phyloP scores from a whole-genome alignment of 2,888 invertebrate genomes.

The Philhelius pedissequus region DNA sequence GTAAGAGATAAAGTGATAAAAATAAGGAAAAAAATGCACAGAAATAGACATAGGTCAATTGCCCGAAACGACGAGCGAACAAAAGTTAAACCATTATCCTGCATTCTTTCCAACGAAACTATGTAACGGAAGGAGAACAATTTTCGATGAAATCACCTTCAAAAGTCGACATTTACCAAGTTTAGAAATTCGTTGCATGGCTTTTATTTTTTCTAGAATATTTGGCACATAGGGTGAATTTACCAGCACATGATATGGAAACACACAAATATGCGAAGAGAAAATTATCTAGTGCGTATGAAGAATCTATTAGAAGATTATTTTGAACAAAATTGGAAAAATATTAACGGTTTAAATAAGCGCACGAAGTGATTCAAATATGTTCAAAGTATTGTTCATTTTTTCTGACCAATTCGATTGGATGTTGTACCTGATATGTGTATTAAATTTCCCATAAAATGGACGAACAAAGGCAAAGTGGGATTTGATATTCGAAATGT shows the following conservation, averaged over 20 bases:
- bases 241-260: background rate
- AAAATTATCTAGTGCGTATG: background rate
- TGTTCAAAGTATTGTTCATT: background rate
- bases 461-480: no score
- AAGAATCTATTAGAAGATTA: background rate
- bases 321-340: background rate
- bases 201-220: background rate
- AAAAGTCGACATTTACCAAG: slow-evolving; percentile 55
- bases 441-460: no score
- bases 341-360: background rate
- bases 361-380: background rate
- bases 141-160: slow-evolving; percentile 65
- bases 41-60: slow-evolving; percentile 31
- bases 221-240: slow-evolving; percentile 2
- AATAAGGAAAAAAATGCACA: background rate
- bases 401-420: no score
- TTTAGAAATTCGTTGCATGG: slow-evolving; percentile 51
- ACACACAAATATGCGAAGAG: background rate
- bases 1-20: slow-evolving; percentile 1
- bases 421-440: no score
- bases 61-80: slow-evolving; percentile 28
- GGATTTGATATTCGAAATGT: no score
- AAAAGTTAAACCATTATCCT: slow-evolving; percentile 35
- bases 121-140: slow-evolving; percentile 10
- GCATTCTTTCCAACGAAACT: slow-evolving; percentile 9